A percentile compares a stretch with the other conserved stretches of the same genome.
These are phyloP conservation scores for Elephantulus edwardii DNA, from an alignment of 2,113 vertebrate genomes.

Conservation along the genomic window DNA sequence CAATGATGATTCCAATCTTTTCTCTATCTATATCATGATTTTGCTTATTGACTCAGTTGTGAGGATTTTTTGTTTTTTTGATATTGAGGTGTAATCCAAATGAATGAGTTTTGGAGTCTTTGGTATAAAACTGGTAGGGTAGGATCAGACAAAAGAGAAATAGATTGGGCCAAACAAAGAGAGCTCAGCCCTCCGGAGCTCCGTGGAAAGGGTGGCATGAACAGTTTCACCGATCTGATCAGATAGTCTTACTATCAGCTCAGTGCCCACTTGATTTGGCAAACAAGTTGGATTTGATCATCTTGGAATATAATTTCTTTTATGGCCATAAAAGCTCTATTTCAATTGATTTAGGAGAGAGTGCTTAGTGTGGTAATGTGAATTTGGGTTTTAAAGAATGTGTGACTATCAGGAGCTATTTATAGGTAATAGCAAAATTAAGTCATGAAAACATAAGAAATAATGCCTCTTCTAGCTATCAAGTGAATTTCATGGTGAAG, in stretches of 20 bases:
- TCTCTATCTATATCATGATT: too few species aligned
- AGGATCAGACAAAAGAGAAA: too few species aligned
- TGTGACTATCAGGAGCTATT: neutral
- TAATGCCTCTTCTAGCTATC: neutral
- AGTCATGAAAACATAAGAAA: neutral
- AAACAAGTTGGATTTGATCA: neutral
- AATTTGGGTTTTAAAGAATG: neutral
- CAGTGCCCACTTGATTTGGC: neutral
- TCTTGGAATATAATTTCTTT: neutral
- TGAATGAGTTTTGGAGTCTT: too few species aligned
- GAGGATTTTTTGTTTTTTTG: too few species aligned
- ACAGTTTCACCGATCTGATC: neutral
- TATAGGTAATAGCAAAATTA: neutral
- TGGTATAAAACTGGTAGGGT: too few species aligned
- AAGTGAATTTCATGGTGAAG: neutral
- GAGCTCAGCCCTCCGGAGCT: neutral
- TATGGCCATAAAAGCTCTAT: neutral
- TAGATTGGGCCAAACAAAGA: neutral
- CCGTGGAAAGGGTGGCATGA: neutral
- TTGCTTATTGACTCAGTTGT: too few species aligned
- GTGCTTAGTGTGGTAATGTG: neutral
- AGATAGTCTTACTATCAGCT: neutral
- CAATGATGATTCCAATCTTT: too few species aligned
- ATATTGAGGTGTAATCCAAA: too few species aligned
- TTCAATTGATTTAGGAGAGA: neutral